Conservation (phyloP, 2,113 vertebrate species). For the Microcebus ravelobensis region DNA sequence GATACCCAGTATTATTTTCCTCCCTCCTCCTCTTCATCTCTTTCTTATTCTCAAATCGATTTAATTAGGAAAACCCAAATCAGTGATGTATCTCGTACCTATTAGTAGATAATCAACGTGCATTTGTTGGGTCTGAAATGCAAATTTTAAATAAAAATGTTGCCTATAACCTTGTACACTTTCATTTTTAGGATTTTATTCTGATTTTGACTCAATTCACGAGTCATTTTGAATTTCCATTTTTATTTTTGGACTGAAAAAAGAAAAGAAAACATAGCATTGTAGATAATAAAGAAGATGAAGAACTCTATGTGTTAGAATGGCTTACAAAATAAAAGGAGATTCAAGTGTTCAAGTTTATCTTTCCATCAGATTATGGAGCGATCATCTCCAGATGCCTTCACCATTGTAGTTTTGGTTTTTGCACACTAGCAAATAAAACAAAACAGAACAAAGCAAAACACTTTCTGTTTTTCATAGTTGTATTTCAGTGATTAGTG, state of each 20-base stretch:
- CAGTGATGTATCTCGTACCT: neutral
- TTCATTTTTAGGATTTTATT: neutral
- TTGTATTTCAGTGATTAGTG: neutral
- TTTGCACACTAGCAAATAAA: neutral
- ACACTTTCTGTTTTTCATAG: neutral
- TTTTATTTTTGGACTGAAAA: neutral
- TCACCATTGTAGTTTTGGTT: neutral
- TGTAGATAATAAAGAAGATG: neutral
- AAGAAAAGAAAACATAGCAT: neutral
- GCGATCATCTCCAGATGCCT: neutral
- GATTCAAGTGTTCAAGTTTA: neutral
- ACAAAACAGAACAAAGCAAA: neutral
- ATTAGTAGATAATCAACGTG: neutral
- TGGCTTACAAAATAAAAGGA: neutral
- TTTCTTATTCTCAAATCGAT: neutral
- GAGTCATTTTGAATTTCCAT: neutral
- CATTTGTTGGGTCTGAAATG: neutral
- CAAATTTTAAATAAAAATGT: conserved; percentile 15
- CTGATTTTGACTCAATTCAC: neutral
- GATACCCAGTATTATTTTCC: neutral
- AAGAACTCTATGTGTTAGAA: neutral
- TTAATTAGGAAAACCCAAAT: neutral
- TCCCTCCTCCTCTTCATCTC: neutral
- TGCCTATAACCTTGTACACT: neutral
- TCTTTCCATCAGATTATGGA: neutral